Percentiles rank a stretch among this genome's conserved stretches.
Evolutionary conservation across 1,140 invertebrate genomes (phyloP).

Genomic region (Caenorhabditis tropicalis): DNA sequence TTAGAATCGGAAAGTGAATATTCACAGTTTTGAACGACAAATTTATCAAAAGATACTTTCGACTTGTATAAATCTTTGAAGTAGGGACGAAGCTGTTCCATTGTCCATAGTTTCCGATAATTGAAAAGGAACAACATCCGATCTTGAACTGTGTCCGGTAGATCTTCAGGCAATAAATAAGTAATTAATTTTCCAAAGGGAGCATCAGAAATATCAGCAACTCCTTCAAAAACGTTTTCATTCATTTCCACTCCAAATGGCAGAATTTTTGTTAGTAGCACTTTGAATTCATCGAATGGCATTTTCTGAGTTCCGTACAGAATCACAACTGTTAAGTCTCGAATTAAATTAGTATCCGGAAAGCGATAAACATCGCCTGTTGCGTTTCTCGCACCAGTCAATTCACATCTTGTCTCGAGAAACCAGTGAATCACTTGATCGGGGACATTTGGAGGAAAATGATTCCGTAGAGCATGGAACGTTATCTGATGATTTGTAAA

Average conservation of each 20-base stretch:
- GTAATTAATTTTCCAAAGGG: conserved; percentile 6
- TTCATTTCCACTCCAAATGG: background rate
- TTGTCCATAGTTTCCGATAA: background rate
- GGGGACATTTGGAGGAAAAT: background rate
- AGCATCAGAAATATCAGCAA: conserved; percentile 18
- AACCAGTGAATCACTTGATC: background rate
- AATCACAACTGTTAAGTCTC: background rate
- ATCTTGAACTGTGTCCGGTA: background rate
- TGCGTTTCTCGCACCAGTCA: background rate
- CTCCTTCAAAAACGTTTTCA: background rate
- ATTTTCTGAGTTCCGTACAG: background rate
- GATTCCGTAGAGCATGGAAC: background rate
- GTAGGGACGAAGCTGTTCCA: conserved; percentile 17
- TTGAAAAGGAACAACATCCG: background rate
- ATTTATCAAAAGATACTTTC: conserved; percentile 8
- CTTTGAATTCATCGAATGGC: background rate
- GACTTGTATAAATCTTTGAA: conserved; percentile 16
- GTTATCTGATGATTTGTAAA: background rate
- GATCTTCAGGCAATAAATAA: background rate
- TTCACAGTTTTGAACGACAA: conserved; percentile 20
- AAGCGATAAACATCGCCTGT: background rate
- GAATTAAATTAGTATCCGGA: background rate
- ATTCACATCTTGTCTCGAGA: background rate
- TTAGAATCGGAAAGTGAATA: background rate
- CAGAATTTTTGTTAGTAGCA: background rate